Evolutionary conservation across 2,113 vertebrate genomes (phyloP).

Genomic region (Oncorhynchus kisutch): DNA sequence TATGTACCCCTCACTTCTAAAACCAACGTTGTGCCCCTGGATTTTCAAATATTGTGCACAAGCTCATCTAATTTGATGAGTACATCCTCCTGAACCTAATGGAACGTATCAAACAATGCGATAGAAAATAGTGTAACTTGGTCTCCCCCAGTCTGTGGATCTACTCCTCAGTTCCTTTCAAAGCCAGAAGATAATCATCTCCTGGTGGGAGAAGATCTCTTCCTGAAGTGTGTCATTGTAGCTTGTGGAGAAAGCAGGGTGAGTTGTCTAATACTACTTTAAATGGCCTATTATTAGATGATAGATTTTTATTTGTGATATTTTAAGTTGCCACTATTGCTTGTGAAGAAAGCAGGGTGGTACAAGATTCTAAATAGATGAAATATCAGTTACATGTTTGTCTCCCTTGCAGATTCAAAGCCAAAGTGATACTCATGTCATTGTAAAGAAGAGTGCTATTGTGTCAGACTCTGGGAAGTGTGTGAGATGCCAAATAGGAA

Average conservation of each 20-base stretch:
- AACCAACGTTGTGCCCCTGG: too few species aligned
- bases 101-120: background rate
- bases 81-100: background rate
- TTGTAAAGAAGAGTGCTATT: slow-evolving; percentile 54
- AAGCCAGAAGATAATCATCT: slow-evolving; percentile 19
- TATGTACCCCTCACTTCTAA: too few species aligned
- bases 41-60: too few species aligned
- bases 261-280: slow-evolving; percentile 24
- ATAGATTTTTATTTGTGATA: slow-evolving; percentile 13
- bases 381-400: background rate
- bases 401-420: slow-evolving; percentile 23
- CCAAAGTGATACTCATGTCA: slow-evolving; percentile 55
- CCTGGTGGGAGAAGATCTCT: slow-evolving; percentile 58
- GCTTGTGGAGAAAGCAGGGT: slow-evolving; percentile 14
- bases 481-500: slow-evolving; percentile 45
- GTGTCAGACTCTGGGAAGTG: slow-evolving; percentile 47
- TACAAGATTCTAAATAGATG: background rate
- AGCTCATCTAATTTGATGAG: too few species aligned
- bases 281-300: slow-evolving; percentile 34
- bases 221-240: slow-evolving; percentile 38
- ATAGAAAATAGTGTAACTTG: background rate
- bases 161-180: background rate
- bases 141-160: background rate
- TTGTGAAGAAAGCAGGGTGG: slow-evolving; percentile 11
- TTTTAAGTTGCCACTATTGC: background rate